phyloP scores from a whole-genome alignment of 1,140 invertebrate species.

The Drosophila ogumai region DNA sequence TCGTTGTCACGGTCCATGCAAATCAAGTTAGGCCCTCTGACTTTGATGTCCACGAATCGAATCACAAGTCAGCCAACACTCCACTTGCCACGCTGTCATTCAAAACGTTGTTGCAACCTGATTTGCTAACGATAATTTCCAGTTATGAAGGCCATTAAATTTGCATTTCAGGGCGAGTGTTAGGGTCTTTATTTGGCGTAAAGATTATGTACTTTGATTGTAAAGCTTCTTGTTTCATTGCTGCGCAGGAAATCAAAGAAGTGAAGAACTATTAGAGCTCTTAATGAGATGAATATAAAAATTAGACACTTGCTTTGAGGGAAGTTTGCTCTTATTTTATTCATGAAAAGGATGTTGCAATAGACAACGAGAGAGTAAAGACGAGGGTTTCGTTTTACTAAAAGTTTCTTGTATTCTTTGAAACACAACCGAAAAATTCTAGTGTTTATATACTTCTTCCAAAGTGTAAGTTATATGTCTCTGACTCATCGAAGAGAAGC shows the following conservation, averaged over 20 bases:
- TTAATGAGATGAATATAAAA: not conserved
- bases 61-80: conserved; percentile 55
- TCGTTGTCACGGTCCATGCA: conserved; percentile 49
- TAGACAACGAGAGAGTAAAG: no score
- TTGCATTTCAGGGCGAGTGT: conserved; percentile 36
- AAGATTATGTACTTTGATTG: no score
- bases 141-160: conserved; percentile 53
- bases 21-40: conserved; percentile 61
- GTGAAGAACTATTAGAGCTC: no score
- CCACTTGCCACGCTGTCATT: conserved; percentile 48
- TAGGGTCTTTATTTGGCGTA: no score
- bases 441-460: not conserved
- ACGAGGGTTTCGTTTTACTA: no score
- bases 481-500: not conserved
- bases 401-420: no score
- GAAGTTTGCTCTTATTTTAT: not conserved
- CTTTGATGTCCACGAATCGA: conserved; percentile 68
- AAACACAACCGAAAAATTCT: not conserved
- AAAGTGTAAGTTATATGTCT: not conserved
- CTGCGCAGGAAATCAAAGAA: not conserved
- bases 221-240: not conserved
- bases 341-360: not conserved
- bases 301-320: not conserved
- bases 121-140: conserved; percentile 74
- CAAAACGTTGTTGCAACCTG: conserved; percentile 62